Conservation (phyloP, 92 coral and sea anemone species). For the Siderastrea radians region DNA sequence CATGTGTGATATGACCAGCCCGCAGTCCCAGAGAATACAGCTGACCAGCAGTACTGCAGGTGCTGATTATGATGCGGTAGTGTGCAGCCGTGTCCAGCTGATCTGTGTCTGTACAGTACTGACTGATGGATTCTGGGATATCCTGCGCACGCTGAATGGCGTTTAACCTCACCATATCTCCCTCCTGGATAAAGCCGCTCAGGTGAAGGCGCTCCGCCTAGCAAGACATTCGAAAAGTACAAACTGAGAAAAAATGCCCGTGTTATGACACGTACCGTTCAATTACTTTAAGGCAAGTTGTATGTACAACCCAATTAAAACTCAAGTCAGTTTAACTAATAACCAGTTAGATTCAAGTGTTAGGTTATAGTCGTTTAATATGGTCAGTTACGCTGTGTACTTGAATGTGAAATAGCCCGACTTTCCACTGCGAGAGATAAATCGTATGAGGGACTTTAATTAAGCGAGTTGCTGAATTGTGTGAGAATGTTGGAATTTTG, state of each 20-base stretch:
- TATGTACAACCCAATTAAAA: too few relatives aligned
- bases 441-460: too few relatives aligned
- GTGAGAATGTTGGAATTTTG: too few relatives aligned
- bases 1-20: slow-evolving; percentile 94
- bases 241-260: background rate
- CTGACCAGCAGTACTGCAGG: slow-evolving; percentile 99
- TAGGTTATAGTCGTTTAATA: too few relatives aligned
- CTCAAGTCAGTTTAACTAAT: too few relatives aligned
- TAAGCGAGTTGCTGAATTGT: too few relatives aligned
- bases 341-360: too few relatives aligned
- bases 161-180: slow-evolving; percentile 96
- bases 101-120: slow-evolving; percentile 85
- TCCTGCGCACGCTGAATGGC: slow-evolving; percentile 93
- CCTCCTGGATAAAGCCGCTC: slow-evolving; percentile 91
- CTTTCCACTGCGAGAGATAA: too few relatives aligned
- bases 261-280: too few relatives aligned
- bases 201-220: slow-evolving; percentile 95
- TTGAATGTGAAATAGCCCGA: too few relatives aligned
- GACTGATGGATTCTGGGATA: slow-evolving; percentile 88
- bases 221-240: background rate
- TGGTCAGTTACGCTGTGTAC: too few relatives aligned
- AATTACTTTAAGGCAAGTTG: background rate
- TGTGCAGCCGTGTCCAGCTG: slow-evolving; percentile 86
- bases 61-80: slow-evolving; percentile 94
- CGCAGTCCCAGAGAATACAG: slow-evolving; percentile 94